A percentile compares a stretch with the other conserved stretches of the same genome.
Conservation (phyloP, 2,888 invertebrate genomes). For the Neoscelio sp. region DNA sequence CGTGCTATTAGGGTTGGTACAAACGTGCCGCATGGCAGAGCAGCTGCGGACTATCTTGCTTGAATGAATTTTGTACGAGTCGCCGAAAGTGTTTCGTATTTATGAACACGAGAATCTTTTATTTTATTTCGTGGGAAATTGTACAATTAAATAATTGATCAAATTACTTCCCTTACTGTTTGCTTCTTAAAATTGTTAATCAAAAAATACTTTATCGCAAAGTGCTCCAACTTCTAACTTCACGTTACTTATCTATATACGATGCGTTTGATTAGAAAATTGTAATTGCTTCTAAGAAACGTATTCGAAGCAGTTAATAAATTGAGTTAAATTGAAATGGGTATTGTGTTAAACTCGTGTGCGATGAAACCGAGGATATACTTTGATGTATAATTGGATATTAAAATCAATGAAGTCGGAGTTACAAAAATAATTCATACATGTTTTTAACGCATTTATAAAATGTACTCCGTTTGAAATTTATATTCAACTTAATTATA, state of each 20-base stretch:
- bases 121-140: too few relatives aligned
- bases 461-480: too few relatives aligned
- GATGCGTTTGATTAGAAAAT: conserved; percentile 23
- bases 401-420: background rate
- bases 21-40: conserved; percentile 60
- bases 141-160: too few relatives aligned
- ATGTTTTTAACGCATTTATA: too few relatives aligned
- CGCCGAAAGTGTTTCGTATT: conserved; percentile 1
- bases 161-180: too few relatives aligned
- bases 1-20: conserved; percentile 45
- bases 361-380: background rate
- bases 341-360: conserved; percentile 14
- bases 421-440: too few relatives aligned
- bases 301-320: conserved; percentile 24
- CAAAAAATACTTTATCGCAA: too few relatives aligned
- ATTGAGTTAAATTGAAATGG: conserved; percentile 27
- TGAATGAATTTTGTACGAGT: conserved; percentile 53
- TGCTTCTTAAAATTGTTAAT: too few relatives aligned
- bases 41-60: conserved; percentile 58
- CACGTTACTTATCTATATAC: background rate
- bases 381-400: background rate
- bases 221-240: too few relatives aligned
- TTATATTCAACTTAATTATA: too few relatives aligned
- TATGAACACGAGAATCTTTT: too few relatives aligned
- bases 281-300: conserved; percentile 23